A percentile compares a stretch with the other conserved stretches of the same genome.
These are phyloP conservation scores for Ranitomeya variabilis DNA, from an alignment of 2,113 vertebrate species.

Conservation along the genomic window DNA sequence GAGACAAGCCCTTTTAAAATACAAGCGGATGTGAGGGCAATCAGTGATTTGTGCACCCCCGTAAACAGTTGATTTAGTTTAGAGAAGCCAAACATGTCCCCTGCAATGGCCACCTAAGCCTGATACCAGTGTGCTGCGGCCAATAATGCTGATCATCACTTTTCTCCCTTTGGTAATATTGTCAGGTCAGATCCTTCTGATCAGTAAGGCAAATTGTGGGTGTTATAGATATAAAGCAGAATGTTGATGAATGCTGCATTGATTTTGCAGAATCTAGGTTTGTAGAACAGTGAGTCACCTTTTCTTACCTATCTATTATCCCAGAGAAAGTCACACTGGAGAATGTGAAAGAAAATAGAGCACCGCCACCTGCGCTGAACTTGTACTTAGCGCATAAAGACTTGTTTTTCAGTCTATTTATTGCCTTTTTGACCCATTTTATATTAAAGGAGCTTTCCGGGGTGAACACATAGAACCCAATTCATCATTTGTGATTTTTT, in stretches of 20 bases:
- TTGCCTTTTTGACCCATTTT: neutral
- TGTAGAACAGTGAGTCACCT: conserved; percentile 30
- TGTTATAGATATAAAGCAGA: neutral
- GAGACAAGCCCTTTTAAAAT: no score
- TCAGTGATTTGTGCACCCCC: no score
- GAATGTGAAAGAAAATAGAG: neutral
- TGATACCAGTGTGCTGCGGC: no score
- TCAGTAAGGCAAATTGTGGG: neutral
- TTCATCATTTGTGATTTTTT: no score
- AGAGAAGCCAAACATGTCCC: no score
- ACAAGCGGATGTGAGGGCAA: no score
- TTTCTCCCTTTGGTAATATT: no score
- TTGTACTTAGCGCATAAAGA: neutral
- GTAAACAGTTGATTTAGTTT: no score
- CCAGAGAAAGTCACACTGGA: neutral
- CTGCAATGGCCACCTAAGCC: no score
- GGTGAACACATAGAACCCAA: no score
- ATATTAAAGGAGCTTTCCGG: neutral
- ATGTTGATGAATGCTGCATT: neutral
- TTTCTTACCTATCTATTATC: neutral
- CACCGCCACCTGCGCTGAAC: neutral
- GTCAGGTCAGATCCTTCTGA: neutral
- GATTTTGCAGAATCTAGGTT: conserved; percentile 25
- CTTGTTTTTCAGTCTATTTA: neutral
- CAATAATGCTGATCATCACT: no score